A percentile compares a stretch with the other conserved stretches of the same genome.
phyloP scores from a whole-genome alignment of 2,888 invertebrate genomes.

The Agonopterix heracliana region DNA sequence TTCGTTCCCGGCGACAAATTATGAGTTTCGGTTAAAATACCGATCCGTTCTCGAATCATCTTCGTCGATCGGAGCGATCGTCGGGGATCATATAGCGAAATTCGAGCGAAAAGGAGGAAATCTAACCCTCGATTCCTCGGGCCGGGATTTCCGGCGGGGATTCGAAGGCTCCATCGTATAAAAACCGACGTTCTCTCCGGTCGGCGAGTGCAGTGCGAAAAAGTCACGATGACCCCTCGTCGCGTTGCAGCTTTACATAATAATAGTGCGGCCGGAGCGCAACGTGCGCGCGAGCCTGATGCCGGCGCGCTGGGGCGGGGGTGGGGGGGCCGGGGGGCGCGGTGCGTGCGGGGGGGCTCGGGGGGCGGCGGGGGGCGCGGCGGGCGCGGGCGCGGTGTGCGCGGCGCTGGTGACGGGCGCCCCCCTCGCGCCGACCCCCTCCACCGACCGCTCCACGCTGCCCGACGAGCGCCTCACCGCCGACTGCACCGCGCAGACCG shows the following conservation, averaged over 20 bases:
- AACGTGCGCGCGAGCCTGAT: constrained; percentile 55
- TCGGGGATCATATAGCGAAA: constrained; percentile 83
- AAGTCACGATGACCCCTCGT: background rate
- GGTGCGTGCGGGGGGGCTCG: constrained; percentile 52
- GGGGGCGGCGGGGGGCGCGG: constrained; percentile 38
- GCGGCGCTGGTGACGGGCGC: constrained; percentile 28
- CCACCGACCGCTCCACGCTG: constrained; percentile 51
- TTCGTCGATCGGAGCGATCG: constrained; percentile 91
- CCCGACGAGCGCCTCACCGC: constrained; percentile 22
- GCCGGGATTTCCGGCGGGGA: background rate
- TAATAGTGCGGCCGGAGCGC: constrained; percentile 54
- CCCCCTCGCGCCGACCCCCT: constrained; percentile 43
- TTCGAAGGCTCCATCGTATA: background rate
- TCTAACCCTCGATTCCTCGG: background rate
- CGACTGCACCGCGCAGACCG: constrained; percentile 32
- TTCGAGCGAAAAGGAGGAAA: too few relatives aligned
- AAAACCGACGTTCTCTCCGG: too few relatives aligned
- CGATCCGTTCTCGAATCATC: constrained; percentile 94
- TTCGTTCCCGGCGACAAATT: constrained; percentile 90
- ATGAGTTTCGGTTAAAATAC: constrained; percentile 95
- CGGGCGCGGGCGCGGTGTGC: constrained; percentile 27
- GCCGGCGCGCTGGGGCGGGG: constrained; percentile 46
- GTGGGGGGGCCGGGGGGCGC: constrained; percentile 49
- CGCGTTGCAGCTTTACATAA: constrained; percentile 50
- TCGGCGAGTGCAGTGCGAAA: too few relatives aligned